Evolutionary conservation across 2,113 vertebrate species (phyloP), one percentile per base, ranked within the genome.

Genomic region (Lagopus muta): DNA sequence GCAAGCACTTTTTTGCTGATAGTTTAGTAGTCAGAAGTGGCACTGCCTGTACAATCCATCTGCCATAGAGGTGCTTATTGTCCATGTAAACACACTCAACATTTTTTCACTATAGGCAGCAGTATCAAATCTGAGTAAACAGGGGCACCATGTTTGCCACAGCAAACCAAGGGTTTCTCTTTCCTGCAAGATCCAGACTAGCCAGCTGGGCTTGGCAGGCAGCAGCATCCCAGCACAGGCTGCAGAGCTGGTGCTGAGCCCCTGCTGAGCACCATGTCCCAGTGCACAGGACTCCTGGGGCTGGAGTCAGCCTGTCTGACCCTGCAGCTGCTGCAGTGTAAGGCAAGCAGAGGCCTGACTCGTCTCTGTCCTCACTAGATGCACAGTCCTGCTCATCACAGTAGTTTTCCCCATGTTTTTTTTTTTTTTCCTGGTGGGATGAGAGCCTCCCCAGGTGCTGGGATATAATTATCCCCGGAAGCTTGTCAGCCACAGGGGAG

Each of bases 41-140:
- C 60, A 58, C 18, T 48, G 58, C 30, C 61, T 15, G 32, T 28
- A 16, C 54, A 40, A 48, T 34, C 64, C 4, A 1, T 27, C 86
- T 50, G 60, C 65, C 32, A 4, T 0, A 11, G 32, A 57, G 47
- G 28, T 7, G 54, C 9, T 7, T 2, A 2, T 43, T 24, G 36
- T 3, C 7, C n/a, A 3, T 0, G 6, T 64, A 47, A 64, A 43
- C 0, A 1, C 65, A 24, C 19, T 15, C 40, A 10, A 0, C 21
- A 24, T 28, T 61, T 89, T 21, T 45, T 32, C 77, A 86, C 10
- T 48, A 24, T 7, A 38, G 25, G 2, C 47, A 45, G 65, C 32
- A 66, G 14, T 22, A 36, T 32, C 1, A 72, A 78, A 78, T 47
- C 20, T 8, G 3, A 2, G 14, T 32, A 32, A 38, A 30, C 69